These are phyloP conservation scores for Orchesella flavescens DNA, from an alignment of 2,888 invertebrate genomes.

Conservation along the genomic window DNA sequence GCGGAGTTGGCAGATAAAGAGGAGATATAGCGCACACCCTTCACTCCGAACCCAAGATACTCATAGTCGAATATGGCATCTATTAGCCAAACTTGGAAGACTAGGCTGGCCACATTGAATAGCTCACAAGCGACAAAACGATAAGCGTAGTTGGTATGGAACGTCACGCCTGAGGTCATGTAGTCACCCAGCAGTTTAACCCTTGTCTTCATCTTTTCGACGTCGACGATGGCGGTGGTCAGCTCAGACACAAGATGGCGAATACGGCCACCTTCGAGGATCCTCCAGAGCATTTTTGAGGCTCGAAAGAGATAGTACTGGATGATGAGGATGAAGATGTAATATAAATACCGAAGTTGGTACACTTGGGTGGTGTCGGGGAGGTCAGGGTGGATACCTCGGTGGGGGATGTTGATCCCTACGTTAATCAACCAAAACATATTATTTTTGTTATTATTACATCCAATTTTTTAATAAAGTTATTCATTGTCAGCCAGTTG, in stretches of 20 bases:
- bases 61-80: neutral
- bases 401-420: conserved; percentile 7
- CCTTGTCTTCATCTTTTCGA: neutral
- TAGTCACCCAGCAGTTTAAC: conserved; percentile 1
- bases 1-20: too few relatives aligned
- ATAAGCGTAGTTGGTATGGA: conserved; percentile 18
- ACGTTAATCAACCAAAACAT: neutral
- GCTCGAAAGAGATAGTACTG: neutral
- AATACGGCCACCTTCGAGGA: neutral
- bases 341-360: conserved; percentile 27
- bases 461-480: too few relatives aligned
- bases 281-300: conserved; percentile 8
- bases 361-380: neutral
- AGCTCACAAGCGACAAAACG: conserved; percentile 20
- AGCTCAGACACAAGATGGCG: conserved; percentile 21
- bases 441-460: neutral
- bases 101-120: neutral
- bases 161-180: conserved; percentile 7
- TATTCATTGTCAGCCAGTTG: too few relatives aligned
- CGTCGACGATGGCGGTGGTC: neutral
- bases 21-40: conserved; percentile 5
- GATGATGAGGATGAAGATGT: conserved; percentile 11
- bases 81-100: conserved; percentile 16
- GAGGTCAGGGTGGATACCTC: conserved; percentile 20
- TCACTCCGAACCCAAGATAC: conserved; percentile 16